These are phyloP conservation scores for Eulemur mongoz DNA, from an alignment of 2,797 vertebrate genomes.

Conservation along the genomic window DNA sequence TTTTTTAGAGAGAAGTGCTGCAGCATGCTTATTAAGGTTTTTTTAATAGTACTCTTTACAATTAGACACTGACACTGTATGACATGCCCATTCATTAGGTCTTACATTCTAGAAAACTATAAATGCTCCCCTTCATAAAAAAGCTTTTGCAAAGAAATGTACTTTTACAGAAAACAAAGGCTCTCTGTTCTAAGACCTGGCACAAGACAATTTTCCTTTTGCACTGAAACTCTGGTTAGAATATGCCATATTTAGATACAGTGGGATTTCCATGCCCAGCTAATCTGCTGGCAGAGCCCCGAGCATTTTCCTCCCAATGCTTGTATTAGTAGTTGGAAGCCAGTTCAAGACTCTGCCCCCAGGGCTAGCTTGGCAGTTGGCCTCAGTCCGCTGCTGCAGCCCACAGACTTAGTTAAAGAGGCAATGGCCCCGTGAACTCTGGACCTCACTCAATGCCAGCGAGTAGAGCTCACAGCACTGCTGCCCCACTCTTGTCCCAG, in stretches of 20 bases:
- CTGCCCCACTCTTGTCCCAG: not conserved
- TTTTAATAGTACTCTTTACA: not conserved
- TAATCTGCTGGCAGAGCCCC: constrained; percentile 52
- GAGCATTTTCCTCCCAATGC: constrained; percentile 44
- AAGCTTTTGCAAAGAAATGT: not conserved
- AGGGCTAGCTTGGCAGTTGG: constrained; percentile 24
- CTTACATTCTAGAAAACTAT: constrained; percentile 39
- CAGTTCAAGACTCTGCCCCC: constrained; percentile 8
- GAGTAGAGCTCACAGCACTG: not conserved
- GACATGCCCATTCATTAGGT: constrained; percentile 46
- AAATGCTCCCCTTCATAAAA: constrained; percentile 59
- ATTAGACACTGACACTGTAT: not conserved
- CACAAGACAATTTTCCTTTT: not conserved
- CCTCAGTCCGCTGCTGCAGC: not conserved
- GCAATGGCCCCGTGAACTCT: not conserved
- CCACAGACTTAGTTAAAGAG: not conserved
- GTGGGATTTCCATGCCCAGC: constrained; percentile 15
- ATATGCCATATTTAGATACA: constrained; percentile 47
- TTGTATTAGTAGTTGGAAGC: constrained; percentile 55
- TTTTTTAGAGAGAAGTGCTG: not conserved
- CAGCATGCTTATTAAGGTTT: not conserved
- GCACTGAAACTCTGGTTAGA: constrained; percentile 17
- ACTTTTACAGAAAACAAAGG: constrained; percentile 64
- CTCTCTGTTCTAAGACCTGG: constrained; percentile 50
- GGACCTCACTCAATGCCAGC: not conserved